phyloP scores from a whole-genome alignment of 2,888 invertebrate species.

The Synergus umbraculus region DNA sequence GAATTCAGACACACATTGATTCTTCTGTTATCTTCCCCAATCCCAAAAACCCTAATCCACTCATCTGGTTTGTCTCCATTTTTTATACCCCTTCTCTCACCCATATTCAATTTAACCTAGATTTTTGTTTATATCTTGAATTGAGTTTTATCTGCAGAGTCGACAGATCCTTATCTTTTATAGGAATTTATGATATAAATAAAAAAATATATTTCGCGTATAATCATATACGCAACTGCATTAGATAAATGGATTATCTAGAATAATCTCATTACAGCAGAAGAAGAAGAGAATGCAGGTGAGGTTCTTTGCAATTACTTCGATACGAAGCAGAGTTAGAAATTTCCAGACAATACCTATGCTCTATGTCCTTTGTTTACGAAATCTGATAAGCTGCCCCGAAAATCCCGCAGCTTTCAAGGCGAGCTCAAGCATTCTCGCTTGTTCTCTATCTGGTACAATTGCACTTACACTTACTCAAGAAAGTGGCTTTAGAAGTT shows the following conservation, averaged over 20 bases:
- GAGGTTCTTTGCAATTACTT: constrained; percentile 49
- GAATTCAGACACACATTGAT: no score
- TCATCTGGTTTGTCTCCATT: no score
- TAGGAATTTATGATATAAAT: no score
- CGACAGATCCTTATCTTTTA: no score
- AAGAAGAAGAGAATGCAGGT: constrained; percentile 48
- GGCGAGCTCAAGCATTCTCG: constrained; percentile 52
- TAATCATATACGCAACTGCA: constrained; percentile 19
- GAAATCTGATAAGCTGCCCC: constrained; percentile 52
- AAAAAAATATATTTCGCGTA: neutral
- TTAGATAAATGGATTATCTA: constrained; percentile 33
- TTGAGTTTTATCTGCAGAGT: no score
- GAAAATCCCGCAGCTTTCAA: constrained; percentile 54
- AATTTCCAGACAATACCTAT: constrained; percentile 50
- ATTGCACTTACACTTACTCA: constrained; percentile 3
- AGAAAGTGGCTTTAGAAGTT: neutral
- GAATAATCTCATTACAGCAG: constrained; percentile 49
- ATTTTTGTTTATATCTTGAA: no score
- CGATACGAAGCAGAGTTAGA: constrained; percentile 48
- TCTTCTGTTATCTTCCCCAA: no score
- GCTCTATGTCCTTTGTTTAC: constrained; percentile 52
- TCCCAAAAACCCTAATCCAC: no score
- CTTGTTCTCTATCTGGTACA: neutral
- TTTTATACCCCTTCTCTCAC: no score
- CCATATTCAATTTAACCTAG: no score